A percentile compares a stretch with the other conserved stretches of the same genome.
Conservation (phyloP, 2,797 vertebrate species). For the Octomys mimax region DNA sequence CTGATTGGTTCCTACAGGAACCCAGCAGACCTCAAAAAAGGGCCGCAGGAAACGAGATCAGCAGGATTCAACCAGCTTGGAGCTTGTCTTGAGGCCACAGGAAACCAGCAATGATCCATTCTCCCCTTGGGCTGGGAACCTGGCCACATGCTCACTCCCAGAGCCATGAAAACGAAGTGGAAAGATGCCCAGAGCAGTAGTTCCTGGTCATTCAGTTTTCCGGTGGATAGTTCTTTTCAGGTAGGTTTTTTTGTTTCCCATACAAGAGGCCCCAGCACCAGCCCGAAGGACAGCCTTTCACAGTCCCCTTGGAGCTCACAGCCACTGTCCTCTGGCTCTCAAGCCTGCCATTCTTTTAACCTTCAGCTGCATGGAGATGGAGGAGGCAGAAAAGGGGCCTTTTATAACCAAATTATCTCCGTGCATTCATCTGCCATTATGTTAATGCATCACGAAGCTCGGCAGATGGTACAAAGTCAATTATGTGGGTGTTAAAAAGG, state of each 20-base stretch:
- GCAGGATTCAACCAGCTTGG: background rate
- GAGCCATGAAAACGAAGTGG: background rate
- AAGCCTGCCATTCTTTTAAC: slow-evolving; percentile 87
- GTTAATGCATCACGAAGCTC: slow-evolving; percentile 88
- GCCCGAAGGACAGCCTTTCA: background rate
- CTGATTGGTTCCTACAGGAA: background rate
- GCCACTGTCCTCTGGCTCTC: slow-evolving; percentile 56
- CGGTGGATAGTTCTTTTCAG: slow-evolving; percentile 1
- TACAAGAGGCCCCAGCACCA: background rate
- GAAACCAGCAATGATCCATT: background rate
- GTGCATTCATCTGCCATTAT: slow-evolving; percentile 90
- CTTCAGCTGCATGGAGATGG: slow-evolving; percentile 85
- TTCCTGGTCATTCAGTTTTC: background rate
- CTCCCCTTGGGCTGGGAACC: background rate
- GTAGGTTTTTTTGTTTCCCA: background rate
- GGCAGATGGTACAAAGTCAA: slow-evolving; percentile 91
- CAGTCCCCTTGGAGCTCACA: slow-evolving; percentile 20
- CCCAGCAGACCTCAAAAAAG: background rate
- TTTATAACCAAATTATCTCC: slow-evolving; percentile 90
- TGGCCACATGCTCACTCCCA: background rate
- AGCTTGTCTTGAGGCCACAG: background rate
- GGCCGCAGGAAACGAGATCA: background rate
- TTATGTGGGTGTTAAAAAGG: slow-evolving; percentile 83
- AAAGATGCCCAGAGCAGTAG: background rate
- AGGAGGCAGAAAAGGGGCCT: slow-evolving; percentile 82